These are phyloP conservation scores for Larimichthys polyactis DNA, from an alignment of 2,113 vertebrate species.

Conservation along the genomic window DNA sequence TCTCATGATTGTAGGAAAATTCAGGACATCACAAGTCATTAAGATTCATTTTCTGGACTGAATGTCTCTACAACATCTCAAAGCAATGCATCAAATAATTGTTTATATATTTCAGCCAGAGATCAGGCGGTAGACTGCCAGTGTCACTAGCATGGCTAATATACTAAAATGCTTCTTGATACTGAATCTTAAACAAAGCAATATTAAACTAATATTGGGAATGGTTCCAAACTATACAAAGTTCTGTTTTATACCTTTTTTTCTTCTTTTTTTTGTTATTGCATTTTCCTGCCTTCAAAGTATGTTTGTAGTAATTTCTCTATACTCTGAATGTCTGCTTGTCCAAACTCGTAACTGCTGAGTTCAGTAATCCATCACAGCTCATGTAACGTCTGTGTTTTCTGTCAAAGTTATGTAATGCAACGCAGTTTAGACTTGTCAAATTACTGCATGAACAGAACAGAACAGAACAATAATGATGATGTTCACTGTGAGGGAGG, in stretches of 20 bases:
- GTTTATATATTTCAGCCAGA: background rate
- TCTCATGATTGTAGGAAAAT: background rate
- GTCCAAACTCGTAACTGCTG: slow-evolving; percentile 14
- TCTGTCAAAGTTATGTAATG: slow-evolving; percentile 9
- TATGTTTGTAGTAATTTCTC: slow-evolving; percentile 6
- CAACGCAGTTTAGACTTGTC: background rate
- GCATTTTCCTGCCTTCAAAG: background rate
- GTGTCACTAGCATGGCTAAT: background rate
- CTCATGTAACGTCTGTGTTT: slow-evolving; percentile 22
- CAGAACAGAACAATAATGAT: slow-evolving; percentile 7
- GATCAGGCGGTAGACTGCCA: background rate
- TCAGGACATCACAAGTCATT: background rate
- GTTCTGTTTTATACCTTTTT: background rate
- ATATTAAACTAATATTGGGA: background rate
- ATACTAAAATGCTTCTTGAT: background rate
- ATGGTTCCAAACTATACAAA: background rate
- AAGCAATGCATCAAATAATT: background rate
- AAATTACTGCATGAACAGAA: background rate
- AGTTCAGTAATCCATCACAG: background rate
- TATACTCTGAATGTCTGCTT: background rate
- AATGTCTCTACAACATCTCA: background rate
- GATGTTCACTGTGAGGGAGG: slow-evolving; percentile 1
- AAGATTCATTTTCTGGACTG: too few species aligned
- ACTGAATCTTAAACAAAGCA: background rate
- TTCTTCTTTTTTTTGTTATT: background rate